Evolutionary conservation across 2,888 invertebrate species (phyloP).

Genomic region (Nomada ferruginata): DNA sequence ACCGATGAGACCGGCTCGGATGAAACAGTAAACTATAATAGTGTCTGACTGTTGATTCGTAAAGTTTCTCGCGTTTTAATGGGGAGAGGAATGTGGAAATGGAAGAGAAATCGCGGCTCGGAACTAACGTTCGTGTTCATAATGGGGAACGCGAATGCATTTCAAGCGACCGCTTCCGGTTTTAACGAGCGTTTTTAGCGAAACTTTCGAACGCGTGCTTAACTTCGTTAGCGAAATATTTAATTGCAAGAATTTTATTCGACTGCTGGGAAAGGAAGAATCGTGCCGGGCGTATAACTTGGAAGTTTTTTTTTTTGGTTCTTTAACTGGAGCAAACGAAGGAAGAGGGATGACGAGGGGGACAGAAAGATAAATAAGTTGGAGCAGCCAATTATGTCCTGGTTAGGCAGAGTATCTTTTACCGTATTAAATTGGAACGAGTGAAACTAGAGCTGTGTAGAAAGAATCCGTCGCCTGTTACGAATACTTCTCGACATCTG

Average conservation of each 20-base stretch:
- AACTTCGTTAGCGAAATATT: slow-evolving; percentile 39
- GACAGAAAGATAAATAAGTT: slow-evolving; percentile 7
- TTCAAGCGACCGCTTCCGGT: slow-evolving; percentile 7
- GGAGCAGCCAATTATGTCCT: slow-evolving; percentile 45
- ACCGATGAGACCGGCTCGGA: neutral
- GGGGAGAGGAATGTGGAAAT: too few relatives aligned
- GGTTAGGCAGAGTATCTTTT: slow-evolving; percentile 15
- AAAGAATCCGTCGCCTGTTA: neutral
- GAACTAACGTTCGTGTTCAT: slow-evolving; percentile 9
- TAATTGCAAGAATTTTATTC: slow-evolving; percentile 24
- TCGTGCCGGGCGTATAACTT: neutral
- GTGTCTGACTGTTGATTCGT: neutral
- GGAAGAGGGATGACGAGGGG: neutral
- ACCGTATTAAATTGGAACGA: neutral
- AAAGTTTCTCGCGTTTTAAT: slow-evolving; percentile 4
- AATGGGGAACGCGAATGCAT: slow-evolving; percentile 10
- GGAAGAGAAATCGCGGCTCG: neutral
- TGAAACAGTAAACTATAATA: slow-evolving; percentile 5
- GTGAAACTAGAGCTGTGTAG: neutral
- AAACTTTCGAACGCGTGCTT: slow-evolving; percentile 33
- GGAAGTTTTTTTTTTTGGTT: neutral
- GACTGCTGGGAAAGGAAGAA: neutral
- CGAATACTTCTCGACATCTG: neutral
- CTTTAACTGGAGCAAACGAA: slow-evolving; percentile 28
- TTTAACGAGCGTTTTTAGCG: slow-evolving; percentile 32